phyloP scores from a whole-genome alignment of 2,797 vertebrate species.

The Enteromius treurensis region DNA sequence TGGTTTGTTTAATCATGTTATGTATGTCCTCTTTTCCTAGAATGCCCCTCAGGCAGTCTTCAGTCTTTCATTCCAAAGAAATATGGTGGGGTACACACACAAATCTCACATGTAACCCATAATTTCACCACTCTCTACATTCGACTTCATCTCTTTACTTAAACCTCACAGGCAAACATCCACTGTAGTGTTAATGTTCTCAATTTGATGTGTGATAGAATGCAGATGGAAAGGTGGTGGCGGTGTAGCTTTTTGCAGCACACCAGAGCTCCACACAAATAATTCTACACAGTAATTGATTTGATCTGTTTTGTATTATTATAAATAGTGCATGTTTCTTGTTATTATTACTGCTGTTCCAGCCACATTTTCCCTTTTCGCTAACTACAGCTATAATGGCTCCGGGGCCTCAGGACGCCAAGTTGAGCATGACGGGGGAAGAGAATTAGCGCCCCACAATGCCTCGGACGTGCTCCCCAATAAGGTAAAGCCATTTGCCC shows the following conservation, averaged over 20 bases:
- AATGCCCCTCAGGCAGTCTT: conserved; percentile 64
- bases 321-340: conserved; percentile 82
- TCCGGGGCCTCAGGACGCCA: conserved; percentile 83
- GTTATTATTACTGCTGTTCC: conserved; percentile 83
- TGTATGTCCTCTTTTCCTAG: conserved; percentile 65
- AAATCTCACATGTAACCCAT: conserved; percentile 39
- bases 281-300: conserved; percentile 65
- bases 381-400: conserved; percentile 88
- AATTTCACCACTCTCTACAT: conserved; percentile 40
- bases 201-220: conserved; percentile 31
- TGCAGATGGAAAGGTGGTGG: conserved; percentile 35
- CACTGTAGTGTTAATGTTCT: conserved; percentile 39
- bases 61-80: conserved; percentile 66
- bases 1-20: conserved; percentile 57
- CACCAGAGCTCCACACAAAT: conserved; percentile 52
- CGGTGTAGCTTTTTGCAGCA: conserved; percentile 50
- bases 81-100: conserved; percentile 62
- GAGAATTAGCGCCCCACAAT: conserved; percentile 84
- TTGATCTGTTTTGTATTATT: conserved; percentile 68
- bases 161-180: conserved; percentile 47
- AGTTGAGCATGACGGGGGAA: conserved; percentile 84
- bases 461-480: conserved; percentile 81
- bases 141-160: conserved; percentile 19
- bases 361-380: conserved; percentile 86
- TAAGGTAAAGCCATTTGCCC: conserved; percentile 80